Percentiles rank a stretch among this genome's conserved stretches.
These are phyloP conservation scores for Drosophila meridiana DNA, from an alignment of 2,888 invertebrate species.

Conservation along the genomic window DNA sequence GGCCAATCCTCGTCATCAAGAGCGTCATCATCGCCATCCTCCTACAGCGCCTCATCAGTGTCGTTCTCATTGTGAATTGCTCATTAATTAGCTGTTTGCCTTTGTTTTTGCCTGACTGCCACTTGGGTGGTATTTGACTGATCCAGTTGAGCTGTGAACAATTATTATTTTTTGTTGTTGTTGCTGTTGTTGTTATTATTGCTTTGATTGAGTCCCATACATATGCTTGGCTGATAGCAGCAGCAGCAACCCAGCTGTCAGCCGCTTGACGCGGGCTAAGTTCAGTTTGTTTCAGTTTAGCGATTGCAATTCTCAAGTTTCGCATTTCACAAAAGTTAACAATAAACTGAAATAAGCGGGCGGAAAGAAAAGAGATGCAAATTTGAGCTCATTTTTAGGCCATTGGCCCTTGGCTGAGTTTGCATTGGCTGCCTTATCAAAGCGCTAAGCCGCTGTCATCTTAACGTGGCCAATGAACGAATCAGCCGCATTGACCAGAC, in stretches of 20 bases:
- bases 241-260: conserved; percentile 27
- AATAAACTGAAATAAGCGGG: conserved; percentile 15
- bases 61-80: conserved; percentile 12
- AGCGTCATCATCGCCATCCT: not conserved
- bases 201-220: conserved; percentile 18
- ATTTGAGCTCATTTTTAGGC: conserved; percentile 5
- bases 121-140: conserved; percentile 61
- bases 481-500: conserved; percentile 9
- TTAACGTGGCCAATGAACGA: conserved; percentile 16
- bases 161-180: not conserved
- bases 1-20: conserved; percentile 14
- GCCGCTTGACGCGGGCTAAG: conserved; percentile 10
- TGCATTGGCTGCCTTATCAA: conserved; percentile 18
- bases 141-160: conserved; percentile 29
- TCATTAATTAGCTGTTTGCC: conserved; percentile 44
- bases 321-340: conserved; percentile 24
- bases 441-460: conserved; percentile 17
- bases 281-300: conserved; percentile 2
- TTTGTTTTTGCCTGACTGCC: conserved; percentile 32
- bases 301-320: conserved; percentile 25
- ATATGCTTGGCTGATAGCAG: conserved; percentile 17
- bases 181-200: conserved; percentile 5
- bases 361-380: conserved; percentile 9
- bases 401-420: not conserved
- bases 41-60: not conserved